Base-by-base conservation (phyloP, 2,797 vertebrate species). In the Cryptoprocta ferox region DNA sequence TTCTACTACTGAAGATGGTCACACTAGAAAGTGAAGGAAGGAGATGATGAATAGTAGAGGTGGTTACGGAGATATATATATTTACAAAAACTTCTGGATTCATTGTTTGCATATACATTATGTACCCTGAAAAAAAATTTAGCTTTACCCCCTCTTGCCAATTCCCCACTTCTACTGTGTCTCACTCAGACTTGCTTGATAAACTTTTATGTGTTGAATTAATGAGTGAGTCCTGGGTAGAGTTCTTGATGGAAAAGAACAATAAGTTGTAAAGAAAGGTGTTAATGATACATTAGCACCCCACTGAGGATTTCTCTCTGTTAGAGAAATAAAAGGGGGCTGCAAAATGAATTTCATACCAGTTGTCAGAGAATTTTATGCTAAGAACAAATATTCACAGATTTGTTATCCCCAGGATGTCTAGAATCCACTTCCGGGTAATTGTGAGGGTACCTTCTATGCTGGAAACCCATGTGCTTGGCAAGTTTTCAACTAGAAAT, bases 321-420 rank as follows among this genome's bases (percentile, higher is more conserved):
- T 37, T 53, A 65, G 18, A 85, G 93, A 93, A 88, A 91, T 90
- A 61, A 85, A 87, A 90, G 35, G 45, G 45, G 71, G 24, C 59
- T 59, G 28, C 37, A 19, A 83, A 79, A 56, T 0, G 16, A 50
- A 50, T 82, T 94, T 88, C 80, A 81, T 18, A 88, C 35, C 89
- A 90, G 66, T 90, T 96, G 76, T 89, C 76, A 61, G 35, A 79
- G 73, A 14, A 32, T 90, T 89, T 73, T 86, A 92, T 48, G 95
- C 93, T 93, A 95, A 96, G 68, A 75, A 94, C 91, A 91, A 84
- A 80, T 50, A 84, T 56, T 70, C 95, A 92, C 91, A 92, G 85
- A 24, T 92, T 37, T 94, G 53, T 84, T 15, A 18, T 83, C 84
- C 32, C 37, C 3, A 19, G 68, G 39, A 92, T 70, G 65, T 79